These are phyloP conservation scores for Mastomys coucha DNA, from an alignment of 2,113 vertebrate species.

Conservation along the genomic window DNA sequence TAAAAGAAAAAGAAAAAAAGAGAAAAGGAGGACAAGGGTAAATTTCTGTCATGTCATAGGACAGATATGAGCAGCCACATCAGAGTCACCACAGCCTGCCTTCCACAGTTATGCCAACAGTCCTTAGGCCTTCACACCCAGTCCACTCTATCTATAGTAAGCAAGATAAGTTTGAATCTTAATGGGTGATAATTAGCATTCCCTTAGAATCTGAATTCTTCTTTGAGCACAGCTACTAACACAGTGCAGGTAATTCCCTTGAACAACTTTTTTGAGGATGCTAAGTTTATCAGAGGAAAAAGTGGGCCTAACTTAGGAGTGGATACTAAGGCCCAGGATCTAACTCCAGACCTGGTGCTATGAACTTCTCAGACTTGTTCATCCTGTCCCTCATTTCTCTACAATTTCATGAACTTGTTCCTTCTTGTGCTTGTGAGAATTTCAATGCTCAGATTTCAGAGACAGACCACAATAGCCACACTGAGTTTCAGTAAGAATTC, in stretches of 20 bases:
- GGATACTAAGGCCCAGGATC: neutral
- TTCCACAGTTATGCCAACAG: neutral
- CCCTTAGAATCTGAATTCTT: neutral
- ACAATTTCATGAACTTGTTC: neutral
- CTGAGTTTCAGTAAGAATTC: neutral
- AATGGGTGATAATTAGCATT: neutral
- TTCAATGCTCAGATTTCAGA: neutral
- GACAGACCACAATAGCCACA: neutral
- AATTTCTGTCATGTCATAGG: neutral
- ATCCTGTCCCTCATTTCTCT: neutral
- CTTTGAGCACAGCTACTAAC: neutral
- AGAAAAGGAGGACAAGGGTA: slow-evolving; percentile 4
- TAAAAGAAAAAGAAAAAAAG: neutral
- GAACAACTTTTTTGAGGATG: neutral
- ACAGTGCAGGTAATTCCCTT: no score
- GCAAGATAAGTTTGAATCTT: neutral
- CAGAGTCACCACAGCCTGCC: neutral
- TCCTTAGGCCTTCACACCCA: neutral
- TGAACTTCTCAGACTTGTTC: neutral
- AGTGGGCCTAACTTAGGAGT: neutral
- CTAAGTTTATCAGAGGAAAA: neutral
- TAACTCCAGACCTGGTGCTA: neutral
- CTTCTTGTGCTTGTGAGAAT: neutral
- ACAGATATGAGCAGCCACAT: neutral
- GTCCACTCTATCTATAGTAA: neutral